Conservation (phyloP, 2,797 vertebrate genomes). For the Megalops cyprinoides region DNA sequence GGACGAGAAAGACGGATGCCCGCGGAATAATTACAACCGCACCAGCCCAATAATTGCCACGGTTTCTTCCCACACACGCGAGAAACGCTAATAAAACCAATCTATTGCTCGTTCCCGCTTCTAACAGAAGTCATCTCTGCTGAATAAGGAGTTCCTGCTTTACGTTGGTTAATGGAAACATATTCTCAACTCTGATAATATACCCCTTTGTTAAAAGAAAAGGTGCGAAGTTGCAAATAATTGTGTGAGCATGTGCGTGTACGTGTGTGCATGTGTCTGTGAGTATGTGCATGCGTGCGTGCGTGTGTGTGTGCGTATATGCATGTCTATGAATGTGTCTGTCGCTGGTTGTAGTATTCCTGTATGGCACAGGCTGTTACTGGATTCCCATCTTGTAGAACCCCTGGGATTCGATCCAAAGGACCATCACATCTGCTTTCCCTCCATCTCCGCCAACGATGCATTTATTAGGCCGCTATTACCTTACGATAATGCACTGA, state of each 20-base stretch:
- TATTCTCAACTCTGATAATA: not conserved
- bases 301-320: too few relatives aligned
- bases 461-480: constrained; percentile 4
- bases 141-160: constrained; percentile 42
- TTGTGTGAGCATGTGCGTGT: too few relatives aligned
- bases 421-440: constrained; percentile 2
- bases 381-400: not conserved
- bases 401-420: constrained; percentile 1
- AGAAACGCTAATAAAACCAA: constrained; percentile 72
- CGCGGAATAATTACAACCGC: constrained; percentile 76
- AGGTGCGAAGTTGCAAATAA: constrained; percentile 27
- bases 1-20: constrained; percentile 72
- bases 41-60: constrained; percentile 75
- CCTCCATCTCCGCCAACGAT: not conserved
- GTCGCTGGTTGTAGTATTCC: not conserved
- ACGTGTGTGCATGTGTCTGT: too few relatives aligned
- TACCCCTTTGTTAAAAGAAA: constrained; percentile 17
- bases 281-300: too few relatives aligned
- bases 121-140: constrained; percentile 62
- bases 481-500: not conserved
- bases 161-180: not conserved
- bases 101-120: constrained; percentile 68
- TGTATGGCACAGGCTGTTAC: not conserved
- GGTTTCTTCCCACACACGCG: constrained; percentile 66
- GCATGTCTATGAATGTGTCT: too few relatives aligned